A percentile compares a stretch with the other conserved stretches of the same genome.
Conservation (phyloP, 2,113 vertebrate species). For the Eclectus roratus region DNA sequence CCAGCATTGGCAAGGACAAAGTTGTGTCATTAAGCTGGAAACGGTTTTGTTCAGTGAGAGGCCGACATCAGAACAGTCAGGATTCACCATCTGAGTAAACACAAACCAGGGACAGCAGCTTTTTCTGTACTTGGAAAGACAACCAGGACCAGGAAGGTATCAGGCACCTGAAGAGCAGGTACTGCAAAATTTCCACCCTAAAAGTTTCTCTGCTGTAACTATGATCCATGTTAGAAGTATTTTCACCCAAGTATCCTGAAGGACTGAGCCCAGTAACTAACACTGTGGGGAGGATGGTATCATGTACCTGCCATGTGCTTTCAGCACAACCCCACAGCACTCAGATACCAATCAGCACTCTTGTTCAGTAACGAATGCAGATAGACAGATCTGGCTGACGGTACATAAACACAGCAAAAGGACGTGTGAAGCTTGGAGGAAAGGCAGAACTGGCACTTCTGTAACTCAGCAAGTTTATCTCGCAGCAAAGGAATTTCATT, state of each 20-base stretch:
- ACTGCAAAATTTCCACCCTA: no score
- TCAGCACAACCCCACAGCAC: background rate
- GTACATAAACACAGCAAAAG: background rate
- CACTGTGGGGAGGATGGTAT: background rate
- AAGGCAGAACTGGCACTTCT: background rate
- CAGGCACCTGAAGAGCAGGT: no score
- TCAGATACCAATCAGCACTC: fast-evolving
- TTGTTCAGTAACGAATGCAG: fast-evolving
- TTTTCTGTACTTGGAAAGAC: background rate
- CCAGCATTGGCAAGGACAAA: background rate
- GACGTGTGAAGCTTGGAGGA: no score
- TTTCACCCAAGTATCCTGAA: background rate
- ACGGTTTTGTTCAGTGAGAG: background rate
- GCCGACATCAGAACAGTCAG: fast-evolving
- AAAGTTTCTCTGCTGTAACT: background rate
- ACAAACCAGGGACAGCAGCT: background rate
- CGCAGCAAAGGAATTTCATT: background rate
- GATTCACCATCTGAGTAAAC: background rate
- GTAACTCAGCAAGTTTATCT: background rate
- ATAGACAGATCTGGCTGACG: background rate
- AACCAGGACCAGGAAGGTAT: background rate
- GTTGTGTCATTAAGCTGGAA: background rate
- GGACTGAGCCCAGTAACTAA: background rate
- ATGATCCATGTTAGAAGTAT: fast-evolving
- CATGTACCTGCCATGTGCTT: fast-evolving